Percentiles rank a stretch among this genome's conserved stretches.
phyloP scores from a whole-genome alignment of 2,888 invertebrate species.

The Epicampocera succincta region DNA sequence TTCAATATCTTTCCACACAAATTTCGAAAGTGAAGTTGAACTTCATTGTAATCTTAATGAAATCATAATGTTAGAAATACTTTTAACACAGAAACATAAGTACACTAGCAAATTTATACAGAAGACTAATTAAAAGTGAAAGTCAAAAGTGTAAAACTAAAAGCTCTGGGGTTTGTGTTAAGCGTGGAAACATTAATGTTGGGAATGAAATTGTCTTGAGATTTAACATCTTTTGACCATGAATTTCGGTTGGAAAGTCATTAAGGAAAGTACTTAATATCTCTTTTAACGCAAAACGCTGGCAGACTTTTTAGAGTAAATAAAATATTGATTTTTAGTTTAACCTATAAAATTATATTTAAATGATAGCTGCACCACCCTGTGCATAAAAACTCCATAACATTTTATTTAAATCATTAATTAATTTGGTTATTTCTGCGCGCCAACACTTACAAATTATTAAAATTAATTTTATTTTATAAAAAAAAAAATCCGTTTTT shows the following conservation, averaged over 20 bases:
- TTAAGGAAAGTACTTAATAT: slow-evolving; percentile 1
- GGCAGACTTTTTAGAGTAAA: too few relatives aligned
- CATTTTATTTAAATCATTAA: too few relatives aligned
- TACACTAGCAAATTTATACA: slow-evolving; percentile 2
- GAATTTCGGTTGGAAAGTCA: slow-evolving; percentile 13
- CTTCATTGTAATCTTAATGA: not conserved
- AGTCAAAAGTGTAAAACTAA: slow-evolving; percentile 28
- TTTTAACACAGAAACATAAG: not conserved
- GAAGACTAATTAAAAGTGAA: slow-evolving; percentile 60
- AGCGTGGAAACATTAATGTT: not conserved
- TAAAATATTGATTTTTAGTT: too few relatives aligned
- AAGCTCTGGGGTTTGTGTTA: not conserved
- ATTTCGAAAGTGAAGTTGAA: not conserved
- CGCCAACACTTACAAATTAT: too few relatives aligned
- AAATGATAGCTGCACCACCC: too few relatives aligned
- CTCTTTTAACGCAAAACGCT: slow-evolving; percentile 2
- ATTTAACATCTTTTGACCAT: slow-evolving; percentile 17
- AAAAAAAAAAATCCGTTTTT: too few relatives aligned
- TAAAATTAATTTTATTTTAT: too few relatives aligned
- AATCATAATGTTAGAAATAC: slow-evolving; percentile 7
- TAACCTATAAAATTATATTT: too few relatives aligned
- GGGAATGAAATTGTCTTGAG: not conserved
- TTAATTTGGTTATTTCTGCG: too few relatives aligned
- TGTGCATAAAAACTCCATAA: too few relatives aligned
- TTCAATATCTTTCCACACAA: not conserved